Evolutionary conservation across 2,888 invertebrate species (phyloP).

Genomic region (Pterostichus madidus): DNA sequence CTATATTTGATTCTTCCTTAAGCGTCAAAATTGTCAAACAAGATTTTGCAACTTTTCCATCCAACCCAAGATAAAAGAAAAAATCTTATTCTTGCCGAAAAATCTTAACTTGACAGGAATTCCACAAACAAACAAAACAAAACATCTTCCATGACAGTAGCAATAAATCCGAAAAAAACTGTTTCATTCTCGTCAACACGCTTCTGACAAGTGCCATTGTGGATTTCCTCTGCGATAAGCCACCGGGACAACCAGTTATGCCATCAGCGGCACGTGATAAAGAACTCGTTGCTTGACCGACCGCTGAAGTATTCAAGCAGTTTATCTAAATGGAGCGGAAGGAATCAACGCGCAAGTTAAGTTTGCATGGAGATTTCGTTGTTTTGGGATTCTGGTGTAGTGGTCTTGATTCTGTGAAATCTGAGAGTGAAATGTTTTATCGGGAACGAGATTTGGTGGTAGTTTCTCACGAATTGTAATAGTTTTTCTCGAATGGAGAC

Average conservation of each 20-base stretch:
- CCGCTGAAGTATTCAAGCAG: neutral
- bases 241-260: conserved; percentile 33
- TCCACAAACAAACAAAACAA: neutral
- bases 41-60: no score
- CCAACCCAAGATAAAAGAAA: no score
- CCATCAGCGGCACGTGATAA: conserved; percentile 53
- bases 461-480: no score
- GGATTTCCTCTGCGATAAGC: conserved; percentile 26
- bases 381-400: no score
- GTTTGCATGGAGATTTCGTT: neutral
- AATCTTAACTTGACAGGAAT: neutral
- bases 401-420: neutral
- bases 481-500: no score
- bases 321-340: conserved; percentile 42
- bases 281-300: conserved; percentile 5
- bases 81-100: no score
- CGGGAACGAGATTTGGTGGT: neutral
- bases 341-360: neutral
- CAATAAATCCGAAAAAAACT: conserved; percentile 31
- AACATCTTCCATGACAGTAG: neutral
- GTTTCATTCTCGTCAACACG: conserved; percentile 31
- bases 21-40: no score
- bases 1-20: no score
- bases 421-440: neutral
- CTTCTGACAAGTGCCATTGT: conserved; percentile 22